A percentile compares a stretch with the other conserved stretches of the same genome.
These are phyloP conservation scores for Pipistrellus pipistrellus DNA, from an alignment of 2,797 vertebrate species.

Conservation along the genomic window DNA sequence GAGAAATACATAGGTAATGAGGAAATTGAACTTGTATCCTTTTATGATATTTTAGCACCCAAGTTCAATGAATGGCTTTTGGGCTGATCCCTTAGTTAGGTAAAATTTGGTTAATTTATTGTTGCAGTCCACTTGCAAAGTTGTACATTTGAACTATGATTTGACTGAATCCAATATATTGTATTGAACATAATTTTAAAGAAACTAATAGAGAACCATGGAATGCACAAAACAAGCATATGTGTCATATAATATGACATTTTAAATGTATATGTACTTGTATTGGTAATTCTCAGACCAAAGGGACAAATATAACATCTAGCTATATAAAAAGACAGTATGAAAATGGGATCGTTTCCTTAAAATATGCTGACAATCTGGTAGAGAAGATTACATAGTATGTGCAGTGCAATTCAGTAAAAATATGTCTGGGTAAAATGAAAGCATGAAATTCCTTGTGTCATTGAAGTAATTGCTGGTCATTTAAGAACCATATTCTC, in stretches of 20 bases:
- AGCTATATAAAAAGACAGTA: not conserved
- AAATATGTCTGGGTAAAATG: not conserved
- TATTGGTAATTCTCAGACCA: not conserved
- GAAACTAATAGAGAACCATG: not conserved
- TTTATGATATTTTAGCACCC: not conserved
- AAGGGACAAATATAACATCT: not conserved
- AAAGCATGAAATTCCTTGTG: not conserved
- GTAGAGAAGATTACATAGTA: not conserved
- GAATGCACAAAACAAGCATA: not conserved
- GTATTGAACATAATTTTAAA: not conserved
- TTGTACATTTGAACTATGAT: not conserved
- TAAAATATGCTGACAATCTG: not conserved
- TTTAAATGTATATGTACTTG: not conserved
- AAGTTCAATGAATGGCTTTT: not conserved
- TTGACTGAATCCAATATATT: not conserved
- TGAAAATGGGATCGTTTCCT: not conserved
- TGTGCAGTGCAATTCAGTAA: not conserved
- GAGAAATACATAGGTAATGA: not conserved
- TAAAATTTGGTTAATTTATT: conserved; percentile 23
- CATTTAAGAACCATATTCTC: not conserved
- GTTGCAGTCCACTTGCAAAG: not conserved
- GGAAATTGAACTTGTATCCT: not conserved
- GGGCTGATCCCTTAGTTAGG: not conserved
- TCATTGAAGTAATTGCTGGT: not conserved
- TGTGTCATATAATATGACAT: no score